Conservation (phyloP, 1,140 invertebrate species). For the Anastrepha obliqua region DNA sequence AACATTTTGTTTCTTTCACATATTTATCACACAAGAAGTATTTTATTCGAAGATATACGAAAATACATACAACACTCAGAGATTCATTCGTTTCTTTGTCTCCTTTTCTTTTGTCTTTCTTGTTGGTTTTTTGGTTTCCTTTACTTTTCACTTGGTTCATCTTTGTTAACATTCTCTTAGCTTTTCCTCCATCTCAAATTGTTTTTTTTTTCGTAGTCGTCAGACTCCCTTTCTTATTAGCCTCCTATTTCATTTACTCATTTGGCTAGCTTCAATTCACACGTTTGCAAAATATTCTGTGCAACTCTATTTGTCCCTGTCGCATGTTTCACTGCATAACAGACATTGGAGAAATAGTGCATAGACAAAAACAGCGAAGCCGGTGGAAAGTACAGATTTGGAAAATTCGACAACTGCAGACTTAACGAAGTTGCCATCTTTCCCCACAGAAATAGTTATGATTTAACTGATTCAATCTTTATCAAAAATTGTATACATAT, state of each 20-base stretch:
- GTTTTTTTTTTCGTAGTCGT: not conserved
- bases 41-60: constrained; percentile 20
- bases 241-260: constrained; percentile 19
- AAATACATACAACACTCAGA: constrained; percentile 30
- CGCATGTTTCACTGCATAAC: constrained; percentile 20
- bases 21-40: not conserved
- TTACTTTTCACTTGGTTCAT: constrained; percentile 41
- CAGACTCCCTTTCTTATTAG: constrained; percentile 20
- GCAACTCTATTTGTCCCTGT: constrained; percentile 31
- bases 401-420: constrained; percentile 44
- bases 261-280: constrained; percentile 8
- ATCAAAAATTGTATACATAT: too few species aligned
- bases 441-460: not conserved
- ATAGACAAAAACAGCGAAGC: constrained; percentile 54
- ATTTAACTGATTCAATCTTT: not conserved
- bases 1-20: too few species aligned
- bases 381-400: constrained; percentile 53
- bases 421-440: constrained; percentile 20
- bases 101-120: constrained; percentile 40
- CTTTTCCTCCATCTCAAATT: not conserved
- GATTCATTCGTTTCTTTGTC: constrained; percentile 49
- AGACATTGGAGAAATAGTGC: constrained; percentile 43
- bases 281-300: constrained; percentile 45
- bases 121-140: constrained; percentile 51
- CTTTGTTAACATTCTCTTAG: constrained; percentile 41